phyloP scores from a whole-genome alignment of 2,113 vertebrate genomes.

The Campylorhamphus procurvoides region DNA sequence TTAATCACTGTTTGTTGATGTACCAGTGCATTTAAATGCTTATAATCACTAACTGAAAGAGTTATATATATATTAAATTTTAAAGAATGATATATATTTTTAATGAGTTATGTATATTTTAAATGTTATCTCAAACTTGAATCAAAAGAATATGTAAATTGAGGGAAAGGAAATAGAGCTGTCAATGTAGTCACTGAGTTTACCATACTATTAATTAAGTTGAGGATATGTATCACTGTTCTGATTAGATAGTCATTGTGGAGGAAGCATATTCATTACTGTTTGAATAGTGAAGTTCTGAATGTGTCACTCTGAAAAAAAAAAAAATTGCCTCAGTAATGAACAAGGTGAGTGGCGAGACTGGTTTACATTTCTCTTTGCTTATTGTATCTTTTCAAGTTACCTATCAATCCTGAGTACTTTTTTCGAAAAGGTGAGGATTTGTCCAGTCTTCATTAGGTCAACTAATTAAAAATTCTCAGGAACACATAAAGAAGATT shows the following conservation, averaged over 20 bases:
- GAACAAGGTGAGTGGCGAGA: constrained; percentile 13
- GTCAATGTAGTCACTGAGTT: constrained; percentile 46
- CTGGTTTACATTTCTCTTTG: constrained; percentile 43
- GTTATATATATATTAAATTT: not conserved
- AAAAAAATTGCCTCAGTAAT: constrained; percentile 1
- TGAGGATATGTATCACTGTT: constrained; percentile 21
- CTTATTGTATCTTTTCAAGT: constrained; percentile 45
- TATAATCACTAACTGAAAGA: constrained; percentile 30
- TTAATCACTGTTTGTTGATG: not conserved
- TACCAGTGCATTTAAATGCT: constrained; percentile 25
- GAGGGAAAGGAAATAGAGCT: constrained; percentile 54
- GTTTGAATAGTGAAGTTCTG: constrained; percentile 55
- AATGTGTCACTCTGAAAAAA: constrained; percentile 24
- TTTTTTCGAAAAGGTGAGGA: constrained; percentile 37
- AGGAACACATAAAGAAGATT: not conserved
- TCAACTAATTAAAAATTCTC: not conserved
- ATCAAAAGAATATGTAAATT: constrained; percentile 65
- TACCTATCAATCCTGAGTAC: constrained; percentile 8
- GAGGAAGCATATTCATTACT: constrained; percentile 56
- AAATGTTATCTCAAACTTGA: constrained; percentile 47
- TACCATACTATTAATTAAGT: constrained; percentile 56
- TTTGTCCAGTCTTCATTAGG: constrained; percentile 20
- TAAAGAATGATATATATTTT: not conserved
- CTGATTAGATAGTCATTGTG: constrained; percentile 9
- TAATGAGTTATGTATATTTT: not conserved